Evolutionary conservation across 1,140 invertebrate species (phyloP).

Genomic region (Mercenaria mercenaria): DNA sequence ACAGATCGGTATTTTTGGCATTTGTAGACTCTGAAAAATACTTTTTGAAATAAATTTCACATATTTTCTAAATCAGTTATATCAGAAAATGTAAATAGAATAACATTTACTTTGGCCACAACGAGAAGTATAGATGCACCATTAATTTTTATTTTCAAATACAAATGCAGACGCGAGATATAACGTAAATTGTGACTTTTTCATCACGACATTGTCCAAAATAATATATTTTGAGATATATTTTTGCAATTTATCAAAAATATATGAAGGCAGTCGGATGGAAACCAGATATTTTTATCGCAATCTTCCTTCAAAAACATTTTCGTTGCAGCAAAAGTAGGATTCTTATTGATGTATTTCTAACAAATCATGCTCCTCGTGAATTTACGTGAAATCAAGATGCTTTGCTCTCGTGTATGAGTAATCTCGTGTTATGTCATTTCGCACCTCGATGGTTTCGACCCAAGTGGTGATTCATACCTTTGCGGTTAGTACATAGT

Average conservation of each 20-base stretch:
- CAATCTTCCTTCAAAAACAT: not conserved
- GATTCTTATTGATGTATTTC: conserved; percentile 1
- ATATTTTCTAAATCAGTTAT: not conserved
- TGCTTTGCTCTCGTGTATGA: not conserved
- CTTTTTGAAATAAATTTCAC: not conserved
- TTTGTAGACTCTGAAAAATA: not conserved
- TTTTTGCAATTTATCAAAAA: not conserved
- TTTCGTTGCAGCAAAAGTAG: not conserved
- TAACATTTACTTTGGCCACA: not conserved
- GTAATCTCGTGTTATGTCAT: conserved; percentile 10
- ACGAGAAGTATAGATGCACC: not conserved
- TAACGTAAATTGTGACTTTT: not conserved
- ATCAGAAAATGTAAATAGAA: not conserved
- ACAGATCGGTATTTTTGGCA: not conserved
- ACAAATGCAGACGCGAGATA: not conserved
- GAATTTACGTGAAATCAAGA: not conserved
- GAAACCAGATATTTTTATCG: not conserved
- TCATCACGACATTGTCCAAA: not conserved
- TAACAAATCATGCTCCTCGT: conserved; percentile 32
- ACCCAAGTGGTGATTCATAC: conserved; percentile 33
- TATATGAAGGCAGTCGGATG: not conserved
- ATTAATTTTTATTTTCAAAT: not conserved
- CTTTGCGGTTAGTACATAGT: conserved; percentile 11
- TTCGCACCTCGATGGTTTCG: conserved; percentile 43
- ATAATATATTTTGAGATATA: conserved; percentile 19